Percentiles rank a stretch among this genome's conserved stretches.
These are phyloP conservation scores for Toxostoma redivivum DNA, from an alignment of 2,113 vertebrate genomes.

Conservation along the genomic window DNA sequence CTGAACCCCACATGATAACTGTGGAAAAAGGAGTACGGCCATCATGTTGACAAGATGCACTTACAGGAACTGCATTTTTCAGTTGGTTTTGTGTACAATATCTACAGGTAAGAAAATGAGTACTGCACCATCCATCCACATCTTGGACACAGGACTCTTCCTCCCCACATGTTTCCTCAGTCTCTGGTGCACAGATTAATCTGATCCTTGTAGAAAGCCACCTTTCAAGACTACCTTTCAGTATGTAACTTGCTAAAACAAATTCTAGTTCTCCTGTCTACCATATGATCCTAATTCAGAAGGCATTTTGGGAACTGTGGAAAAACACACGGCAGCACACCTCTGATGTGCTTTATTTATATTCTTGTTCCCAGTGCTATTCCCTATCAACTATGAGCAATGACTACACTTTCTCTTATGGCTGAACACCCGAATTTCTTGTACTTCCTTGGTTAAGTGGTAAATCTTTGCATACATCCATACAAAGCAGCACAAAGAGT, in stretches of 20 bases:
- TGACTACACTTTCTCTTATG: neutral
- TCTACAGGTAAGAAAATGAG: neutral
- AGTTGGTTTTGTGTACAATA: neutral
- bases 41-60: neutral
- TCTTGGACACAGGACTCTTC: neutral
- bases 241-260: neutral
- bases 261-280: neutral
- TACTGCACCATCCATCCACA: neutral
- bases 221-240: neutral
- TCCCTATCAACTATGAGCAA: neutral
- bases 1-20: neutral
- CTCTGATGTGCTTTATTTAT: neutral
- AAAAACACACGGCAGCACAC: neutral
- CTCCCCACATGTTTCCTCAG: neutral
- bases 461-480: neutral
- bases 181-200: neutral
- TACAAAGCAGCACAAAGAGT: neutral
- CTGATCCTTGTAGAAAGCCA: neutral
- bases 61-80: neutral
- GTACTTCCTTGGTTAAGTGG: neutral
- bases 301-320: neutral
- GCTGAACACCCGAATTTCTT: neutral
- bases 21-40: neutral
- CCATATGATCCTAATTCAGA: neutral
- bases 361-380: neutral